A percentile compares a stretch with the other conserved stretches of the same genome.
phyloP scores from a whole-genome alignment of 1,140 invertebrate species.

The Nixonia krombeini region DNA sequence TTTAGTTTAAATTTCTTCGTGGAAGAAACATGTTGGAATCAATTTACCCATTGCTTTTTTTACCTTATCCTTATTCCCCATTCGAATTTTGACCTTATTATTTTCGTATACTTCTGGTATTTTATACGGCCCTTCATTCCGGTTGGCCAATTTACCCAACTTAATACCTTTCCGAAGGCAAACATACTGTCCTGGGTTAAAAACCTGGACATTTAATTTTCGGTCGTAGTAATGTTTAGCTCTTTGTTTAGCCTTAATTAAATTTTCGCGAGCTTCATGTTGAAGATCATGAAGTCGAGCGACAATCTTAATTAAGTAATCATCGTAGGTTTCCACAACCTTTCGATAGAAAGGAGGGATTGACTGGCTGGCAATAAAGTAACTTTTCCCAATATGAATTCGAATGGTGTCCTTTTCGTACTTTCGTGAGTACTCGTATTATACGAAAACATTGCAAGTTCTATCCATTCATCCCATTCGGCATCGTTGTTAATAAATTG shows the following conservation, averaged over 20 bases:
- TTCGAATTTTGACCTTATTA: slow-evolving; percentile 2
- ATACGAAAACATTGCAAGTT: slow-evolving; percentile 10
- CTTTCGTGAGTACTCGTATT: slow-evolving; percentile 16
- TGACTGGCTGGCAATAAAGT: slow-evolving; percentile 10
- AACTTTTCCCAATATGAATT: slow-evolving; percentile 16
- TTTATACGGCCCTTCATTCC: slow-evolving; percentile 12
- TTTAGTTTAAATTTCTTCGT: no score
- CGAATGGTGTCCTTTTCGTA: slow-evolving; percentile 19
- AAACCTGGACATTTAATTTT: slow-evolving; percentile 15
- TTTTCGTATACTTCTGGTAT: slow-evolving; percentile 5
- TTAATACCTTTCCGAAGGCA: slow-evolving; percentile 19
- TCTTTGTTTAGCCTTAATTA: slow-evolving; percentile 25
- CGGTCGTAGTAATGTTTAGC: slow-evolving; percentile 28
- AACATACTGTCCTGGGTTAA: slow-evolving; percentile 13
- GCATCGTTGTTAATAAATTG: slow-evolving; percentile 4
- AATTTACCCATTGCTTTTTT: no score
- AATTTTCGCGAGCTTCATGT: slow-evolving; percentile 1
- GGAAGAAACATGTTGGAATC: no score
- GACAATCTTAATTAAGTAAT: slow-evolving; percentile 22
- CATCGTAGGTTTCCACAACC: slow-evolving; percentile 16
- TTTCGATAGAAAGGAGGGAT: not conserved
- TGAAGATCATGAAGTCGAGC: slow-evolving; percentile 15
- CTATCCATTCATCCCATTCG: slow-evolving; percentile 18
- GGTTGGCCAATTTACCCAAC: slow-evolving; percentile 23
- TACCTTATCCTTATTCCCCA: slow-evolving; percentile 16